Conservation (phyloP, 2,888 invertebrate genomes). For the Trissoscelio sp. region DNA sequence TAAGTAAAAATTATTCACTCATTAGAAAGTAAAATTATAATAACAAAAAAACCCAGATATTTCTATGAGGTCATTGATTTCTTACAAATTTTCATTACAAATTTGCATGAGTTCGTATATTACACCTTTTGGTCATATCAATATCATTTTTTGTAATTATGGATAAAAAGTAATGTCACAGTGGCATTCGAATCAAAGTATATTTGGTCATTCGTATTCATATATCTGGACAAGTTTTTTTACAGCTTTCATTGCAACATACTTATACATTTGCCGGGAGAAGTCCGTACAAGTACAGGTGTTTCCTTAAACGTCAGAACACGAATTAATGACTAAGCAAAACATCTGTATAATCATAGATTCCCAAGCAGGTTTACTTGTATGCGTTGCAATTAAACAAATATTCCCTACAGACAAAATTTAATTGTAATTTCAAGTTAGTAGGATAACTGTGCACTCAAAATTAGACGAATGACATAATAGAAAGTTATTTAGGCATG, state of each 20-base stretch:
- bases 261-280: constrained; percentile 4
- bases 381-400: constrained; percentile 5
- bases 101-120: too few relatives aligned
- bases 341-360: constrained; percentile 35
- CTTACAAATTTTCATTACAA: neutral
- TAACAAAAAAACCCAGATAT: too few relatives aligned
- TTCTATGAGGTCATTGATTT: neutral
- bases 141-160: too few relatives aligned
- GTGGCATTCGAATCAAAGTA: constrained; percentile 17
- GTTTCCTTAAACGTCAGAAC: constrained; percentile 37
- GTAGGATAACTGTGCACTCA: too few relatives aligned
- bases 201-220: constrained; percentile 34
- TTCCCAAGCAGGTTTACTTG: constrained; percentile 9
- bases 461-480: too few relatives aligned
- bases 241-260: constrained; percentile 28
- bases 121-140: too few relatives aligned
- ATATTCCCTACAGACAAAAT: constrained; percentile 8
- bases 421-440: neutral
- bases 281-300: neutral
- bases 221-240: constrained; percentile 32
- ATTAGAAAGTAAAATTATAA: neutral
- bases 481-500: neutral
- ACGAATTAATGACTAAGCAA: constrained; percentile 39
- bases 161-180: neutral
- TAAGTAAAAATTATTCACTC: neutral